phyloP scores from a whole-genome alignment of 2,797 vertebrate genomes.

The Podarcis siculus region DNA sequence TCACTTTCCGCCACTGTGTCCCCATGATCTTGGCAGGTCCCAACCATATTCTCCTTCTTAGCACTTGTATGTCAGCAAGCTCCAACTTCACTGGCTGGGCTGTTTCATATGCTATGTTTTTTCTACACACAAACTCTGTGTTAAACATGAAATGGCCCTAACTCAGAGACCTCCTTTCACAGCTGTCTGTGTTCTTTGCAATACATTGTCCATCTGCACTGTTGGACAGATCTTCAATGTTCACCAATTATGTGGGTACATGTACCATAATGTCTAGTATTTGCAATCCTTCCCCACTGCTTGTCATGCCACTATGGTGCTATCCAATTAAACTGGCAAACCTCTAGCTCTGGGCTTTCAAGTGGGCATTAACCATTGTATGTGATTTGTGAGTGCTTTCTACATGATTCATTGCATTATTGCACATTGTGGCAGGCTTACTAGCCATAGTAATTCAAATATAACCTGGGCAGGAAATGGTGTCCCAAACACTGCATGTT shows the following conservation, averaged over 20 bases:
- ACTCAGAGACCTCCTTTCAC: not conserved
- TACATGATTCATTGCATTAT: slow-evolving; percentile 15
- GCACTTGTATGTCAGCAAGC: not conserved
- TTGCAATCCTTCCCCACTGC: not conserved
- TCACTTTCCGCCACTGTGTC: not conserved
- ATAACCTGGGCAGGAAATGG: not conserved
- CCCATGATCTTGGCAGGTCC: not conserved
- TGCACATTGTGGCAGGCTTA: not conserved
- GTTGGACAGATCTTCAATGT: not conserved
- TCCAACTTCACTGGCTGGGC: not conserved
- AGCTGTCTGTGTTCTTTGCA: not conserved
- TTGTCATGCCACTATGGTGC: not conserved
- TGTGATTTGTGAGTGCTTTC: not conserved
- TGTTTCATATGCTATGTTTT: not conserved
- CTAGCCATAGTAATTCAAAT: not conserved
- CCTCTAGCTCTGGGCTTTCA: not conserved
- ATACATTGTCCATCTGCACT: not conserved
- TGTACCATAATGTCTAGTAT: not conserved
- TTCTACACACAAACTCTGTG: not conserved
- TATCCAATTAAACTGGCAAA: not conserved
- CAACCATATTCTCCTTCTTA: slow-evolving; percentile 20
- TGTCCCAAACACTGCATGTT: not conserved
- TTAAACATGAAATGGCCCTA: not conserved
- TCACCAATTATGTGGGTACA: not conserved
- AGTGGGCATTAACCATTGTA: not conserved